phyloP scores from a whole-genome alignment of 1,140 invertebrate genomes.

The Bombus haemorrhoidalis region DNA sequence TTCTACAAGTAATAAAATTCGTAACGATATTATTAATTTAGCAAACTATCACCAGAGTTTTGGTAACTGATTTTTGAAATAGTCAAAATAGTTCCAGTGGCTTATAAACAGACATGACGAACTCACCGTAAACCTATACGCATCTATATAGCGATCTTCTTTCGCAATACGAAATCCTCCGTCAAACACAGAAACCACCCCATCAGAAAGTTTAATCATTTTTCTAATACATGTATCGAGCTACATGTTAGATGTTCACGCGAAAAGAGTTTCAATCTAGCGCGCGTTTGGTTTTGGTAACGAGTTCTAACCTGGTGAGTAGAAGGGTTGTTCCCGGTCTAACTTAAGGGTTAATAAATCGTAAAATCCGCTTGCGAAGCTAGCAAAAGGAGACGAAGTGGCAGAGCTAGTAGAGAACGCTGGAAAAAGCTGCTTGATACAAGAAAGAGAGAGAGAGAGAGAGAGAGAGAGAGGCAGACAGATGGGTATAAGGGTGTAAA shows the following conservation, averaged over 20 bases:
- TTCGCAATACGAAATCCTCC: too few relatives aligned
- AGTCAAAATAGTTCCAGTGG: too few relatives aligned
- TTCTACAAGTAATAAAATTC: too few relatives aligned
- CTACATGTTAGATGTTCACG: background rate
- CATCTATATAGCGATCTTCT: too few relatives aligned
- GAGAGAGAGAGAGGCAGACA: background rate
- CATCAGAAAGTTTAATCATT: too few relatives aligned
- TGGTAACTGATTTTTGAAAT: too few relatives aligned
- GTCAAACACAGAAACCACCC: too few relatives aligned
- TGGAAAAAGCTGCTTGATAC: background rate
- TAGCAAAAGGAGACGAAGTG: background rate
- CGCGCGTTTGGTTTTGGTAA: too few relatives aligned
- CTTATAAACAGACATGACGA: too few relatives aligned
- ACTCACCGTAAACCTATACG: too few relatives aligned
- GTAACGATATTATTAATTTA: too few relatives aligned
- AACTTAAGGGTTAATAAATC: slow-evolving; percentile 61
- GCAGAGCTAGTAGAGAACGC: background rate
- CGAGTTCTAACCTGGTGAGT: background rate
- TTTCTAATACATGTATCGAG: background rate
- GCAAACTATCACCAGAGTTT: too few relatives aligned
- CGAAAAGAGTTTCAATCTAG: background rate
- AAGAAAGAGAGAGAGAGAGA: background rate
- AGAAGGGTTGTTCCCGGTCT: slow-evolving; percentile 12
- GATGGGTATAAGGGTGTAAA: background rate
- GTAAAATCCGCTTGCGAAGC: background rate